Evolutionary conservation across 2,888 invertebrate species (phyloP), one percentile per base, ranked within the genome.

Genomic region (Gandaritis pyraliata): DNA sequence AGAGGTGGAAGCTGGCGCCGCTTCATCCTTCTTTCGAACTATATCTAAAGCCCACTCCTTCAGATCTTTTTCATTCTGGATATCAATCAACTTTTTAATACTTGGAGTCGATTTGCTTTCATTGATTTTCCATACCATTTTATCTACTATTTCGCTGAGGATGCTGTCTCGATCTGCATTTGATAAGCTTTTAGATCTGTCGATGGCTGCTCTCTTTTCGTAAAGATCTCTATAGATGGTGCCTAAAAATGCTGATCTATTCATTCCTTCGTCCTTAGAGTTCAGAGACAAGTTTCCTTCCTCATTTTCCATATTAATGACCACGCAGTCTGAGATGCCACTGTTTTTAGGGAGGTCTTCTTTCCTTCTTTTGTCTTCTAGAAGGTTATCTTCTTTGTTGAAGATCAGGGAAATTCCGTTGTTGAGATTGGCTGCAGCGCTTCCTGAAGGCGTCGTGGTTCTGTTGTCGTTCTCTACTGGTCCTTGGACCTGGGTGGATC

Each of bases 401-500:
- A 75, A 80, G 36, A 80, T 71, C 2, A 83, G 59, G 23, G 83
- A 81, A 50, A 79, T 74, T 4, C 71, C 75, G 45, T 65, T 64
- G 18, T 12, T 54, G 1, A 38, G 39, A n/a, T 33, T 41, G 12
- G 36, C 39, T 29, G 47, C 8, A n/a, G 12, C 7, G 15, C 10
- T 58, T 23, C 38, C 62, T 23, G 46, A 38, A 0, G 39, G 39
- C 13, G 15, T 36, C 47, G 16, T 36, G 23, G 58, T 13, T 47
- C 12, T 59, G n/a, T 33, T 41, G 18, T 33, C 18, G 36, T 38
- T 58, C n/a, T 60, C 64, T 36, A 62, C 29, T 7, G 62, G 54
- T 51, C 57, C 74, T 58, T 74, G 75, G 0, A 78, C 76, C 75
- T 82, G 82, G 1, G 81, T 82, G 6, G 73, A 70, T 57, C 77